A percentile compares a stretch with the other conserved stretches of the same genome.
These are phyloP conservation scores for Lepus europaeus DNA, from an alignment of 2,113 vertebrate species.

Conservation along the genomic window DNA sequence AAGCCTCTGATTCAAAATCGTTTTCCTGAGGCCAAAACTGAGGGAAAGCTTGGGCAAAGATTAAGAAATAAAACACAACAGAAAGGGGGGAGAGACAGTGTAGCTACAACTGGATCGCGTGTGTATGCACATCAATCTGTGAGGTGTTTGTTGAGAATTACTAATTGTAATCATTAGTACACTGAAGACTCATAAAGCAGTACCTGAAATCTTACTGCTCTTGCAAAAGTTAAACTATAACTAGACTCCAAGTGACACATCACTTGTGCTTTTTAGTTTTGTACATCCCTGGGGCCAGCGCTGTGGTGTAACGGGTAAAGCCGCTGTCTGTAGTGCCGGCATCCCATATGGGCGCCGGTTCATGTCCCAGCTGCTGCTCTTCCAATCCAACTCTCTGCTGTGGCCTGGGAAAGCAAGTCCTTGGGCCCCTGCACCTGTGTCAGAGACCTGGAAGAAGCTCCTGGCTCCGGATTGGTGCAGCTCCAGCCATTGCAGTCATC, in stretches of 20 bases:
- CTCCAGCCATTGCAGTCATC: no score
- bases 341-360: no score
- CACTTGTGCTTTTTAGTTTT: background rate
- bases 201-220: background rate
- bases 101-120: background rate
- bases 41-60: background rate
- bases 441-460: no score
- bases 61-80: background rate
- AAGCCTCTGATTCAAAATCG: background rate
- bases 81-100: fast-evolving
- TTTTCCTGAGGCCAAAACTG: background rate
- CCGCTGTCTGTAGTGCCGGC: no score
- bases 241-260: background rate
- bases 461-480: no score
- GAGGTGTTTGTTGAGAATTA: background rate
- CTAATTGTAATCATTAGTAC: background rate
- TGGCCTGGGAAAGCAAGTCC: no score
- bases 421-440: no score
- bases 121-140: background rate
- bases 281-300: background rate
- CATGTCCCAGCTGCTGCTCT: no score
- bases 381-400: no score
- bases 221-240: background rate
- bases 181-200: background rate
- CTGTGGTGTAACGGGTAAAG: no score